Evolutionary conservation across 2,113 vertebrate species (phyloP).

Genomic region (Ammospiza caudacuta): DNA sequence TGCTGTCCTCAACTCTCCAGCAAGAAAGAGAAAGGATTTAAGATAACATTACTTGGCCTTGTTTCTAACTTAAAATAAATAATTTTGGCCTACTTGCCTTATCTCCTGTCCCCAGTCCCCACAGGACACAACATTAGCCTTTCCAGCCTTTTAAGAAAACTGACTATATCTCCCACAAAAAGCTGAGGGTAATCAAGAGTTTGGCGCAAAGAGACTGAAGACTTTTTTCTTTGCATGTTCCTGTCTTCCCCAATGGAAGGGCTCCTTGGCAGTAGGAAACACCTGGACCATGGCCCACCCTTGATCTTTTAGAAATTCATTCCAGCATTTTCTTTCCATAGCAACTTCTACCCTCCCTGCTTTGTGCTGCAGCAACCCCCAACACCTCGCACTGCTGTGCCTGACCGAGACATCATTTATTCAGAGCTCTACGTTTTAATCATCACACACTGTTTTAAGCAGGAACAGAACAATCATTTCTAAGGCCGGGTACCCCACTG

Average conservation of each 20-base stretch:
- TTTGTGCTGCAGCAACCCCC: neutral
- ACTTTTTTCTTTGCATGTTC: neutral
- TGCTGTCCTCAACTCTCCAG: neutral
- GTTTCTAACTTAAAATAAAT: neutral
- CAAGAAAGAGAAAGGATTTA: neutral
- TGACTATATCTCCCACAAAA: neutral
- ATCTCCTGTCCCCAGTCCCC: neutral
- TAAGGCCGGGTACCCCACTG: neutral
- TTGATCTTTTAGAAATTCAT: neutral
- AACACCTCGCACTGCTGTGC: neutral
- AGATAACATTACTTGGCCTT: neutral
- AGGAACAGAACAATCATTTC: neutral
- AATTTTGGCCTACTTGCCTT: neutral
- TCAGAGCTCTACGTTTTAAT: conserved; percentile 13
- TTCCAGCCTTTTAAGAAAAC: neutral
- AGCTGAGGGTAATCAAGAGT: neutral
- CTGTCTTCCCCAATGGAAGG: neutral
- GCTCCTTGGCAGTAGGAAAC: neutral
- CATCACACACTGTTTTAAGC: neutral
- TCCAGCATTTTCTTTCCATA: neutral
- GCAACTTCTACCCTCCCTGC: neutral
- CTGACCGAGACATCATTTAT: neutral
- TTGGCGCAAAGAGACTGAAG: neutral
- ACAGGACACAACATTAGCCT: neutral
- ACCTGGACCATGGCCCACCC: neutral